Conservation (phyloP, 2,888 invertebrate genomes). For the Drosophila phalerata region DNA sequence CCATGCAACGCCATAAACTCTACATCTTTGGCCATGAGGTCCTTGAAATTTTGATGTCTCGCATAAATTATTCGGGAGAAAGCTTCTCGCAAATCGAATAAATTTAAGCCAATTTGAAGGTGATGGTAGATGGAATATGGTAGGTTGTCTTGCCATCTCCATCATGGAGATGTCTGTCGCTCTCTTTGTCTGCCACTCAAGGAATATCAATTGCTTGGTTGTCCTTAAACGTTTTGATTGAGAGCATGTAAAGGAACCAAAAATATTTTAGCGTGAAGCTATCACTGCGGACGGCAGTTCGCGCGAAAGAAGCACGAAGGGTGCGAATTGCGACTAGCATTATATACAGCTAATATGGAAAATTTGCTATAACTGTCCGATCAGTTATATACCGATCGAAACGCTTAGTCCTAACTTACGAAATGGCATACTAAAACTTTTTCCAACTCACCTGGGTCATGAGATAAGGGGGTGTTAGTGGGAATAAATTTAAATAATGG, state of each 20-base stretch:
- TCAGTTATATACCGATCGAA: too few relatives aligned
- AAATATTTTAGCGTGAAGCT: constrained; percentile 6
- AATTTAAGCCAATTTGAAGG: constrained; percentile 73
- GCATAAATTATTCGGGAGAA: constrained; percentile 69
- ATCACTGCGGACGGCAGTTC: too few relatives aligned
- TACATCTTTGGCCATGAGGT: constrained; percentile 20
- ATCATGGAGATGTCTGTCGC: background rate
- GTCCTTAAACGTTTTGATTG: constrained; percentile 43
- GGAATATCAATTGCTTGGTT: constrained; percentile 49
- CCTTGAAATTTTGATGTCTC: constrained; percentile 68
- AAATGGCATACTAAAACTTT: too few relatives aligned
- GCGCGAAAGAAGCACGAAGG: too few relatives aligned
- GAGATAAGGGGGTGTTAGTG: too few relatives aligned
- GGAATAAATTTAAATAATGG: too few relatives aligned
- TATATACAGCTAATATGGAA: too few relatives aligned
- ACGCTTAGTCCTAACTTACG: too few relatives aligned
- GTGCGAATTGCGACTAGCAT: too few relatives aligned
- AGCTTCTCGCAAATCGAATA: constrained; percentile 69
- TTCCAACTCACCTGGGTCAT: too few relatives aligned
- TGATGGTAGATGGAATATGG: constrained; percentile 9
- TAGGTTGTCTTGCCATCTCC: background rate
- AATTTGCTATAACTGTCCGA: too few relatives aligned
- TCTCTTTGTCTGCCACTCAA: constrained; percentile 26
- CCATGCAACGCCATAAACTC: constrained; percentile 9
- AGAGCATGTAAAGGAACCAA: background rate